Percentiles rank a stretch among this genome's conserved stretches.
These are phyloP conservation scores for Trichogramma dendrolimi DNA, from an alignment of 2,888 invertebrate genomes.

Conservation along the genomic window DNA sequence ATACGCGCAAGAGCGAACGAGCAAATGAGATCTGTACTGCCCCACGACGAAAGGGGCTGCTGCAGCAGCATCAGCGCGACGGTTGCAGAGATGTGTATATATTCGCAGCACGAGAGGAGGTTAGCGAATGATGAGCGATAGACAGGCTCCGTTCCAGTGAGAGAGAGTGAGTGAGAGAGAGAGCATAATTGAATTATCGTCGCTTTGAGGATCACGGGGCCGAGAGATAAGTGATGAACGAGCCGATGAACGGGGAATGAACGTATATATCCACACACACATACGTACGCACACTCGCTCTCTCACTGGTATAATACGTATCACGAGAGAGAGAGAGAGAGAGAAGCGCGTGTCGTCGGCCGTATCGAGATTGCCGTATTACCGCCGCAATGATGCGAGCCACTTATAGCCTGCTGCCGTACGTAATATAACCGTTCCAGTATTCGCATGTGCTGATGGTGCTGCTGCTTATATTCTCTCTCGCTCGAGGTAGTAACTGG, in stretches of 20 bases:
- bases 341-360: background rate
- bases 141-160: too few species aligned
- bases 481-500: background rate
- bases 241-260: slow-evolving; percentile 42
- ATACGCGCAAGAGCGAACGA: background rate
- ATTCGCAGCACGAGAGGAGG: slow-evolving; percentile 37
- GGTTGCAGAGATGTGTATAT: slow-evolving; percentile 6
- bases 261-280: too few species aligned
- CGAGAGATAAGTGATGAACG: slow-evolving; percentile 40
- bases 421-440: too few species aligned
- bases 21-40: too few species aligned
- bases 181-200: slow-evolving; percentile 51
- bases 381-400: slow-evolving; percentile 44
- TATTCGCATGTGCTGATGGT: slow-evolving; percentile 20
- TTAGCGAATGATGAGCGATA: slow-evolving; percentile 46
- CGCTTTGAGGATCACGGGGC: slow-evolving; percentile 51
- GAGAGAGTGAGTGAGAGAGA: background rate
- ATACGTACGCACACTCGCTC: too few species aligned
- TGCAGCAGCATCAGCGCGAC: background rate
- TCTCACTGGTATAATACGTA: too few species aligned
- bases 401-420: slow-evolving; percentile 38
- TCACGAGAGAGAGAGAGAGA: too few species aligned
- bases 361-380: slow-evolving; percentile 34
- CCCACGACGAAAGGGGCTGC: too few species aligned
- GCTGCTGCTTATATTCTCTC: slow-evolving; percentile 11